Percentiles rank a stretch among this genome's conserved stretches.
These are phyloP conservation scores for Megalopta genalis DNA, from an alignment of 1,140 invertebrate species.

Conservation along the genomic window DNA sequence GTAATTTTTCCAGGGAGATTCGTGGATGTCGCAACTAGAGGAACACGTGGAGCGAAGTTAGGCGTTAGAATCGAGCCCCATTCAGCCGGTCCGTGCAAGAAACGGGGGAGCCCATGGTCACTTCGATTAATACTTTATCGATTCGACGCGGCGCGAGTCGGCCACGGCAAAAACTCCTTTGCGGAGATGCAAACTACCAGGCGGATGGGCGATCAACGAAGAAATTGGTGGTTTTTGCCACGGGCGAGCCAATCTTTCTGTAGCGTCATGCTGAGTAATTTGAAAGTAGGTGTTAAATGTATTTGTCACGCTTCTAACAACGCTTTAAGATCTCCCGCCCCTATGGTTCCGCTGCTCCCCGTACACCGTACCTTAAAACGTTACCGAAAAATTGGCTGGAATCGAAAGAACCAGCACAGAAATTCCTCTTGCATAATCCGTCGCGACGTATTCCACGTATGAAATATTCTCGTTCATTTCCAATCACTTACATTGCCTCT, in stretches of 20 bases:
- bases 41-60: not conserved
- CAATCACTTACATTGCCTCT: too few species aligned
- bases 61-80: not conserved
- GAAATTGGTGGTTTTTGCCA: conserved; percentile 28
- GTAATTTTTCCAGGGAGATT: not conserved
- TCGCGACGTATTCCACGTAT: too few species aligned
- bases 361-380: not conserved
- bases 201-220: conserved; percentile 26
- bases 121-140: conserved; percentile 47
- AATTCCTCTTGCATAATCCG: not conserved
- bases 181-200: conserved; percentile 44
- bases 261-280: conserved; percentile 34
- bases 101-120: conserved; percentile 30
- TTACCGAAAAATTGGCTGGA: not conserved
- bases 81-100: conserved; percentile 3
- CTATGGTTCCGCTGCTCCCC: too few species aligned
- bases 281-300: conserved; percentile 48
- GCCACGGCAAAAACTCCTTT: conserved; percentile 7
- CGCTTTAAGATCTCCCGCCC: not conserved
- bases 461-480: too few species aligned
- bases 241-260: conserved; percentile 14
- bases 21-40: not conserved
- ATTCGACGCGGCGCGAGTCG: conserved; percentile 32
- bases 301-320: conserved; percentile 38
- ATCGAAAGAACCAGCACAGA: not conserved